Evolutionary conservation across 2,797 vertebrate species (phyloP), one percentile per base, ranked within the genome.

Genomic region (Benthosema pterotum): DNA sequence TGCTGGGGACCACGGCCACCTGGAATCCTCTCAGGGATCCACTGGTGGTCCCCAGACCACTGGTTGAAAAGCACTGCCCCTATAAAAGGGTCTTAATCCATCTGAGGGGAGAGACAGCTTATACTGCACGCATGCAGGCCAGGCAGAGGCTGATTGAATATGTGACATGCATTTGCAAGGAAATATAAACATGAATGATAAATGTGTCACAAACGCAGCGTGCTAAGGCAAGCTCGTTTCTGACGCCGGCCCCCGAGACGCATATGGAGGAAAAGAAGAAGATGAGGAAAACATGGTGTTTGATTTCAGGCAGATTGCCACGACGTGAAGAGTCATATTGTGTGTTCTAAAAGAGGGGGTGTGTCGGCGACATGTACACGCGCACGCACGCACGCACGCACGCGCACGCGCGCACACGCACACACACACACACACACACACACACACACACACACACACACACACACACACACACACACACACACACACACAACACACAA

Each of bases 321-420:
- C 52, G 18, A 51, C 46, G n/a, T n/a, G n/a, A 56, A 18, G 47
- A 52, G 12, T 13, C 64, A 60, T 48, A 25, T 19, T 63, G 60
- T 73, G 72, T 80, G 49, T 71, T 75, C 57, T 74, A 63, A 77
- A 83, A 77, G 74, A 82, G 51, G 65, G 76, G 71, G 71, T 58
- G 67, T 3, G 22, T 3, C 22, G 22, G 5, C 22, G 22, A 28
- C 25, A 28, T 5, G 6, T 5, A 28, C 25, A 28, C 50, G 11
- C 12, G 19, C 13, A 22, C 3, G n/a, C 13, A 19, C 18, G 17
- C 17, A n/a, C n/a, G 8, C 49, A 17, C 49, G 4, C 19, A 17
- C 52, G 22, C 69, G 54, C 53, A 48, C 32, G 9, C 55, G 58
- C 64, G 58, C 83, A 75, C 87, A 67, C 79, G 4, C 22, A 22